Evolutionary conservation across 1,140 invertebrate species (phyloP), one percentile per base, ranked within the genome.

Genomic region (Temnothorax curvispinosus): DNA sequence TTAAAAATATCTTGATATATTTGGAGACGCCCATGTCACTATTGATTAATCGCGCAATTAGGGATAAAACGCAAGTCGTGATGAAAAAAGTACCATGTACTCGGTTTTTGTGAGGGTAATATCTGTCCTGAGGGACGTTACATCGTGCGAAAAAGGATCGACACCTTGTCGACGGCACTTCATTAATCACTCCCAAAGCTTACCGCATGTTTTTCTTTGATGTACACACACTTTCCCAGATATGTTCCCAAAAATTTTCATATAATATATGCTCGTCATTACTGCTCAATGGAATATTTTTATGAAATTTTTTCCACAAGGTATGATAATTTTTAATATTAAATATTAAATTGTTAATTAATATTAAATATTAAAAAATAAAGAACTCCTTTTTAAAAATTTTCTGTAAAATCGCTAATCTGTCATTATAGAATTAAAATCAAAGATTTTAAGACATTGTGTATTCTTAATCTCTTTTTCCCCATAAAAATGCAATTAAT

Each of bases 111-210:
- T 64, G 35, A 38, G 69, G 62, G 18, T 38, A 47, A 64, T 89
- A 67, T 35, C 13, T 69, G 84, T 84, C 82, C 76, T 44, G n/a
- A 67, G 77, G 88, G 88, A 72, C 41, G 64, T 80, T 86, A 82
- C 15, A 32, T 27, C 44, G 56, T n/a, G 54, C 52, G 64, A 65
- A 72, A 78, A 38, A 76, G 81, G 77, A 88, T 88, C 89, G 89
- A 90, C 89, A 86, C 86, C 80, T 86, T 64, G 62, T 77, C 71
- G 74, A 41, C 47, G 80, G 56, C 60, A 87, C 87, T 91, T 86
- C 81, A 90, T 90, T 90, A 91, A 91, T 91, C 84, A 88, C 81
- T 60, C 64, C 52, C 56, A 54, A 67, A 35, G 32, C 15, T 74
- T 27, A 32, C n/a, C 27, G 38, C 67, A 13, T 65, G 67, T 18